Base-by-base conservation (phyloP, 2,797 vertebrate genomes). In the Poeciliopsis paucimaculata region DNA sequence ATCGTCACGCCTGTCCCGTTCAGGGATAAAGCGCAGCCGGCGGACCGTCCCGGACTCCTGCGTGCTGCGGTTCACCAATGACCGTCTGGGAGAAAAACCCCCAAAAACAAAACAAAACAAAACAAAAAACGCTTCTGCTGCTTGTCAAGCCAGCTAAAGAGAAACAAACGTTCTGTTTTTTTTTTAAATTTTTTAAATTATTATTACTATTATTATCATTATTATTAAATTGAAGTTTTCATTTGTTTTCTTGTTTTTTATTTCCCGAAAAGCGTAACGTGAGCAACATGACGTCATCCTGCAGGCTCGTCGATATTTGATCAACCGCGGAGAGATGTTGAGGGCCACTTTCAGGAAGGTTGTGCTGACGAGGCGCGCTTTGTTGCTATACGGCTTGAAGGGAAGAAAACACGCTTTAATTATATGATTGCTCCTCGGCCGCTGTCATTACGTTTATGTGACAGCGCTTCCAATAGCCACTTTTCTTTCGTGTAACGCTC, bases 201-300 rank as follows among this genome's bases (percentile, higher is more conserved):
- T 39, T 39, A 39, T 39, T 39, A 39, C 5, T 39, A 39, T 39
- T 39, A 39, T 39, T 39, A 39, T 41, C 8, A 41, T 41, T 41
- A 8, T 72, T 80, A 20, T 26, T 62, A 84, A 78, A 91, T 88
- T 72, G 51, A 78, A 73, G 76, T 90, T 78, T 23, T 15, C 20
- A 0, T n/a, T 16, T 36, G 31, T 73, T 79, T 79, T 15, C 5
- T 62, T 34, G 70, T 8, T 62, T 86, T 88, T 86, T 68, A 55
- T 49, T 31, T 23, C 9, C 26, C 23, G 82, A 93, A 88, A 68
- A 78, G 77, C 79, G 80, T 41, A 79, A 64, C 1, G 86, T 84
- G 77, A 82, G 83, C 88, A 93, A 95, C 96, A 97, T 98, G 92
- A 98, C 97, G 97, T 99, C 97, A 99, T 98, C 94, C 96, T 97